Conservation (phyloP, 2,797 vertebrate species). For the Spinus olivaceus region DNA sequence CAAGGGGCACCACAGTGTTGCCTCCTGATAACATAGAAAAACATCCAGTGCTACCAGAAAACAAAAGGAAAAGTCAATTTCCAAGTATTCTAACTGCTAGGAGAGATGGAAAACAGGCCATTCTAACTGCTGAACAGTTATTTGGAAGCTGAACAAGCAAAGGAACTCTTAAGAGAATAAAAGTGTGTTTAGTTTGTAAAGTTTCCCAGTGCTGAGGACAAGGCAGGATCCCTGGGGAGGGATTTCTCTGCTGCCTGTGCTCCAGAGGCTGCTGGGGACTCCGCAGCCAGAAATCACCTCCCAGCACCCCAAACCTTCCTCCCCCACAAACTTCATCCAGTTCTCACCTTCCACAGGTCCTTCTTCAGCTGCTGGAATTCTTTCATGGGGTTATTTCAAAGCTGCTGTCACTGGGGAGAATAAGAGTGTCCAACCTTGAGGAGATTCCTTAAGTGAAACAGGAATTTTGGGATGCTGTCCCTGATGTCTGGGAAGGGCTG, state of each 20-base stretch:
- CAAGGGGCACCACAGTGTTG: background rate
- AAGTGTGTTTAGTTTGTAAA: background rate
- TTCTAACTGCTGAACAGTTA: background rate
- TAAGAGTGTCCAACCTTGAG: fast-evolving
- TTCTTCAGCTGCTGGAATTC: background rate
- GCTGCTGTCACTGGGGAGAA: background rate
- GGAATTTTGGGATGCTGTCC: background rate
- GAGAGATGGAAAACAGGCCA: background rate
- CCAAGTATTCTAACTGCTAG: background rate
- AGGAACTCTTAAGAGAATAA: background rate
- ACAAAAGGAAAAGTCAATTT: background rate
- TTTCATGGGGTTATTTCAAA: background rate
- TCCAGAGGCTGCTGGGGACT: background rate
- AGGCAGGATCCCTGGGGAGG: background rate
- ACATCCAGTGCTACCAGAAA: background rate
- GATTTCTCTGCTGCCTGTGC: background rate
- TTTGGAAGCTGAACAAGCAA: background rate
- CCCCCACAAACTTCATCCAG: background rate
- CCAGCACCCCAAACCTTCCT: background rate
- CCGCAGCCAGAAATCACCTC: background rate
- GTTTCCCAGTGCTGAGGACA: background rate
- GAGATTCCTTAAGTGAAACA: background rate
- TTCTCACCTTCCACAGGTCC: background rate
- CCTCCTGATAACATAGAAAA: background rate
- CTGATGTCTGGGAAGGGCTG: background rate